Evolutionary conservation across 1,140 invertebrate species (phyloP).

Genomic region (Drosophila miranda): DNA sequence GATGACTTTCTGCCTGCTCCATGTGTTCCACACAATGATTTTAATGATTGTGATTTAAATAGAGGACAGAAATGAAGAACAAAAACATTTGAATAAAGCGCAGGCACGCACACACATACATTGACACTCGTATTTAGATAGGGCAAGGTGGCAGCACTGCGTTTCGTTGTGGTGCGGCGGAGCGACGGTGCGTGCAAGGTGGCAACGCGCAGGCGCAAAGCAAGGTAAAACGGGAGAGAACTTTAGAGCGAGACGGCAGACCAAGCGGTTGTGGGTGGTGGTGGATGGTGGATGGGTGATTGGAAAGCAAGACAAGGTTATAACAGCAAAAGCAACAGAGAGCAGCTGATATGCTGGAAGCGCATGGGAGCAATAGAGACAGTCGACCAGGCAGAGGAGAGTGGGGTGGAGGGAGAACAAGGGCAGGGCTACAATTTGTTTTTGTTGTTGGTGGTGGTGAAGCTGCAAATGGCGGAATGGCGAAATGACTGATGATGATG

Average conservation of each 20-base stretch:
- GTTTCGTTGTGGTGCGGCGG: constrained; percentile 44
- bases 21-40: constrained; percentile 42
- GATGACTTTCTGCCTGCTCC: constrained; percentile 46
- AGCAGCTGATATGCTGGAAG: constrained; percentile 65
- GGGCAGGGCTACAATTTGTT: constrained; percentile 44
- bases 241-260: constrained; percentile 26
- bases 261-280: constrained; percentile 40
- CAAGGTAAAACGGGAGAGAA: constrained; percentile 23
- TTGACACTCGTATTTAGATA: background rate
- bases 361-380: constrained; percentile 13
- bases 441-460: constrained; percentile 29
- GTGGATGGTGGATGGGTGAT: constrained; percentile 36
- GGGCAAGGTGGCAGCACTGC: constrained; percentile 6
- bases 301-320: constrained; percentile 68
- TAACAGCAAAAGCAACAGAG: constrained; percentile 63
- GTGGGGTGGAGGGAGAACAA: constrained; percentile 5
- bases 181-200: constrained; percentile 54
- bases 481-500: constrained; percentile 25
- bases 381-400: constrained; percentile 21
- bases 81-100: constrained; percentile 44
- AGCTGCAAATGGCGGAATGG: constrained; percentile 30
- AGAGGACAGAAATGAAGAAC: constrained; percentile 25
- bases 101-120: constrained; percentile 33
- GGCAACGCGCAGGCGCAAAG: constrained; percentile 56
- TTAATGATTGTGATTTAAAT: constrained; percentile 58